Conservation (phyloP, 2,888 invertebrate genomes). For the Drosophila silvestris region DNA sequence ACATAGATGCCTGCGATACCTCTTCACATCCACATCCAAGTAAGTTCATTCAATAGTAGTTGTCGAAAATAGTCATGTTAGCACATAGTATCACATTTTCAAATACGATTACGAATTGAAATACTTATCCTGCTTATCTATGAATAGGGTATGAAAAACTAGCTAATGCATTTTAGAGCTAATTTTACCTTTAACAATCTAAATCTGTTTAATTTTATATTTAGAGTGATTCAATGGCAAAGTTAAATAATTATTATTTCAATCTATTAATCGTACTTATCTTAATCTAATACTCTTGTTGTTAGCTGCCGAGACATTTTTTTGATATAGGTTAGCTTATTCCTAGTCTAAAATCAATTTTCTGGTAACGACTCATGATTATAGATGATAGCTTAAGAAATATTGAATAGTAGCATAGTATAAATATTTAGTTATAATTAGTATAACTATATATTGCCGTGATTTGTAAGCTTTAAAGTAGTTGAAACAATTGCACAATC, state of each 20-base stretch:
- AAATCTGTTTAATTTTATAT: background rate
- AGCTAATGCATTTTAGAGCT: background rate
- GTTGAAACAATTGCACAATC: conserved; percentile 33
- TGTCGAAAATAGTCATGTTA: background rate
- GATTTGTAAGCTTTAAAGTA: conserved; percentile 60
- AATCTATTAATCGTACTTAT: background rate
- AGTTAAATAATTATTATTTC: background rate
- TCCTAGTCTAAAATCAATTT: conserved; percentile 1
- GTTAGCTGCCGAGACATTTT: background rate
- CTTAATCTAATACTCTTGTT: background rate
- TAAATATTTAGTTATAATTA: conserved; percentile 26
- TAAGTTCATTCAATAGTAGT: conserved; percentile 24
- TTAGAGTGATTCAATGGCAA: too few species aligned
- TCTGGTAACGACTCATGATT: background rate
- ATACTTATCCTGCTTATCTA: conserved; percentile 2
- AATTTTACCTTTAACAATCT: background rate
- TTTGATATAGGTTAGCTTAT: background rate
- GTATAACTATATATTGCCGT: conserved; percentile 42
- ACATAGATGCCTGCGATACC: conserved; percentile 10
- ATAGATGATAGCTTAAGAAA: conserved; percentile 2
- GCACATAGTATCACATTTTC: background rate
- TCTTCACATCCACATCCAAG: conserved; percentile 36
- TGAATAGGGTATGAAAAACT: background rate
- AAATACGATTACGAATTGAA: background rate
- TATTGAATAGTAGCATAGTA: background rate